A percentile compares a stretch with the other conserved stretches of the same genome.
Evolutionary conservation across 2,797 vertebrate genomes (phyloP).

Genomic region (Rhabdomys pumilio): DNA sequence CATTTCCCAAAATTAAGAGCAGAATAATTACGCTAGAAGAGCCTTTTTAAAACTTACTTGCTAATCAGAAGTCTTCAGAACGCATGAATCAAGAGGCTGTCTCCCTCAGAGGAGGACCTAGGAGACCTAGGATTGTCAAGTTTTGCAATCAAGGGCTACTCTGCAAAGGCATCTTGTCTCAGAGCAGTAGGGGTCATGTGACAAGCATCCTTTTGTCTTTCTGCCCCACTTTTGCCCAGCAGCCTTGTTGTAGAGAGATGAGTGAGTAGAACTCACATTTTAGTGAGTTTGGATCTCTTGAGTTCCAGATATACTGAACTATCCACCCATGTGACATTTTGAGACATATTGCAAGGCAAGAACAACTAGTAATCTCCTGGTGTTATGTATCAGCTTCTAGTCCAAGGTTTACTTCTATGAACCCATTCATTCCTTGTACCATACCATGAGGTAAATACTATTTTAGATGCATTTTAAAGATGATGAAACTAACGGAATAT

Average conservation of each 20-base stretch:
- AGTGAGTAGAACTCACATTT: neutral
- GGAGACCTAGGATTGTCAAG: neutral
- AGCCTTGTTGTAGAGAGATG: neutral
- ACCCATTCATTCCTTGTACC: neutral
- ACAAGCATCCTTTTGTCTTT: neutral
- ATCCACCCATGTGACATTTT: neutral
- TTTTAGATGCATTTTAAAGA: neutral
- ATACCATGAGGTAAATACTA: neutral
- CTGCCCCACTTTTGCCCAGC: neutral
- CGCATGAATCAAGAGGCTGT: slow-evolving; percentile 15
- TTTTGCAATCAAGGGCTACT: neutral
- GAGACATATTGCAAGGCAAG: neutral
- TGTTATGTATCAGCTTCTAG: neutral
- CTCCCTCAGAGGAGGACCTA: neutral
- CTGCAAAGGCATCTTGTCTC: neutral
- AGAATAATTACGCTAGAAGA: slow-evolving; percentile 52
- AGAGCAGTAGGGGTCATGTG: neutral
- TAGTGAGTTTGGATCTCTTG: neutral
- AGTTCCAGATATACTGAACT: neutral
- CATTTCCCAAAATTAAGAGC: slow-evolving; percentile 70
- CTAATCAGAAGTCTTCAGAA: slow-evolving; percentile 59
- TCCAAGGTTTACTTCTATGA: neutral
- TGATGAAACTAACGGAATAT: neutral
- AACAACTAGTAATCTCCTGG: neutral
- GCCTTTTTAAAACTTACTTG: neutral